Base-by-base conservation (phyloP, 2,113 vertebrate species). In the Eretmodus cyanostictus region DNA sequence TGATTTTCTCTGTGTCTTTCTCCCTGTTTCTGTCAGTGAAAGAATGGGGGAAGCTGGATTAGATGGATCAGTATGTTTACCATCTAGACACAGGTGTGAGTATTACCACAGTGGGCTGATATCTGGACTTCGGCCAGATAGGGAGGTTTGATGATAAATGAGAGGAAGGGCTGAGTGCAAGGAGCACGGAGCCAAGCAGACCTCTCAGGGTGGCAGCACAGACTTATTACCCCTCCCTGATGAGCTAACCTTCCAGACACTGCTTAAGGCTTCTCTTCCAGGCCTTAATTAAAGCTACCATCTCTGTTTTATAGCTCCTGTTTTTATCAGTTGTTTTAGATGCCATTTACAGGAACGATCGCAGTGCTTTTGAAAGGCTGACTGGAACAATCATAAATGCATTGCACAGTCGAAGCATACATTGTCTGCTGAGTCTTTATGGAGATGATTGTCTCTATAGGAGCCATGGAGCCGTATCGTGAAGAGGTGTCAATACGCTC, bases 61-160 rank as follows among this genome's bases (percentile, higher is more conserved):
- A 91, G 86, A 90, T 80, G 68, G 83, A 93, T 93, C 83, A 34
- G 29, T 89, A 66, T 93, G 82, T 92, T 90, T 89, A 92, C 49
- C 66, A 87, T 89, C 71, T 9, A 68, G 47, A 84, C 80, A 87
- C 90, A 94, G 84, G 91, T 91, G 93, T 80, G 86, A 87, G 90
- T 80, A 79, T 81, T 24, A 79, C 40, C 85, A 85, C 80, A 16
- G 71, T n/a, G 78, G 19, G 2, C 80, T 86, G 87, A 49, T 82
- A 49, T 86, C 73, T 94, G 89, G 92, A 87, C 11, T 66, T 8
- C 6, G 8, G 81, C 89, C 92, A 93, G 83, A 88, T 10, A 38
- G 66, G 73, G 79, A 68, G 45, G 80, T 59, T 92, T 87, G 81
- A 80, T 81, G 85, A 90, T 89, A 90, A 93, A 92, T 90, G 87